Evolutionary conservation across 1,140 invertebrate genomes (phyloP), one percentile per base, ranked within the genome.

Genomic region (Helicorthomorpha holstii): DNA sequence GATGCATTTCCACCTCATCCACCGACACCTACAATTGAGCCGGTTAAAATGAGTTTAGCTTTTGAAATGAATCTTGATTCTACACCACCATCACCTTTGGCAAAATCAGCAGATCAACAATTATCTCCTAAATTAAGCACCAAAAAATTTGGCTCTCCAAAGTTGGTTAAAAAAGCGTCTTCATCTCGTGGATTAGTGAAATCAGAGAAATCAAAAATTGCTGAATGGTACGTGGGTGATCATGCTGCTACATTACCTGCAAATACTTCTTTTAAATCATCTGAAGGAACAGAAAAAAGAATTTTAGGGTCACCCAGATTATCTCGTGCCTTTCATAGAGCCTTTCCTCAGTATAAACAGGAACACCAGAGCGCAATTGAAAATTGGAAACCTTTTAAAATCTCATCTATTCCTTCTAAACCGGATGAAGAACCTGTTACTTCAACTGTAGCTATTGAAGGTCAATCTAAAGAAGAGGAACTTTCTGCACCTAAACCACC

Each of bases 81-180:
- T 49, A 34, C 53, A 50, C 44, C 54, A 54, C 52, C 56, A 49
- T 38, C 42, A 48, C 2, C 53, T 51, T 12, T 23, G 45, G 1
- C 24, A 51, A 10, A n/a, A 45, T 1, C 56, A 56, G 21, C 50
- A 42, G 14, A 24, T 42, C 25, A n/a, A 23, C 47, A 22, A 44
- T 7, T 19, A 24, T n/a, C 2, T 12, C 1, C 45, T 10, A 4
- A n/a, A 38, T 34, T 2, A 7, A 46, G 44, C 50, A 10, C 49
- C 54, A 38, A 53, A 53, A n/a, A 56, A 43, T 52, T 56, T 38
- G 51, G 47, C 24, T 58, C 57, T 29, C 54, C 57, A n/a, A 57
- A 57, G 29, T 52, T 57, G 27, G 44, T 57, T 49, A 55, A 55
- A 41, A 59, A 58, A 21, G 46, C 57, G n/a, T n/a, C n/a, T n/a